Evolutionary conservation across 1,140 invertebrate species (phyloP).

Genomic region (Cotesia typhae): DNA sequence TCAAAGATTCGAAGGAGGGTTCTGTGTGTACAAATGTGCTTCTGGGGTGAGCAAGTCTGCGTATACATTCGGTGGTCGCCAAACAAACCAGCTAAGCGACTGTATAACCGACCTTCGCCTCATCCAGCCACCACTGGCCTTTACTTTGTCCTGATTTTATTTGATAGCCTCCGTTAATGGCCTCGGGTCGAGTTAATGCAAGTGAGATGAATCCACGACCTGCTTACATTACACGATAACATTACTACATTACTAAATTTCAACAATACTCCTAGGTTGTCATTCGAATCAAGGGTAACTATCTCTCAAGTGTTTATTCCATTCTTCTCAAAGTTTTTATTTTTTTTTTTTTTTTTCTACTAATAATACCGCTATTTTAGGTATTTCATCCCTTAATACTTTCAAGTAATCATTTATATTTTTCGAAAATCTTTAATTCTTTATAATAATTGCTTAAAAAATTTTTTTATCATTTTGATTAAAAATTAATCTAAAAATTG

Average conservation of each 20-base stretch:
- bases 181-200: slow-evolving; percentile 58
- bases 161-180: slow-evolving; percentile 63
- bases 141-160: slow-evolving; percentile 37
- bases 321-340: not conserved
- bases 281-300: too few species aligned
- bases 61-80: slow-evolving; percentile 26
- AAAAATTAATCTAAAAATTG: too few species aligned
- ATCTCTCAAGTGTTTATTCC: slow-evolving; percentile 12
- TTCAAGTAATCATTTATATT: too few species aligned
- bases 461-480: too few species aligned
- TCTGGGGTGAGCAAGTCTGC: slow-evolving; percentile 31
- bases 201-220: slow-evolving; percentile 35
- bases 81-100: slow-evolving; percentile 15
- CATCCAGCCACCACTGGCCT: slow-evolving; percentile 39
- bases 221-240: not conserved
- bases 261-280: too few species aligned
- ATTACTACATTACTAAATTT: too few species aligned
- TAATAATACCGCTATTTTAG: not conserved
- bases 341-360: not conserved
- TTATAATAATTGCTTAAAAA: too few species aligned
- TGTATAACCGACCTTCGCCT: not conserved
- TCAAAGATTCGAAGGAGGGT: slow-evolving; percentile 25
- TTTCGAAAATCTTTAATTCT: too few species aligned
- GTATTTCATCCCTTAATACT: not conserved
- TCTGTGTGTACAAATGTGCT: slow-evolving; percentile 46